A percentile compares a stretch with the other conserved stretches of the same genome.
Conservation (phyloP, 2,797 vertebrate species). For the Siniperca scherzeri region DNA sequence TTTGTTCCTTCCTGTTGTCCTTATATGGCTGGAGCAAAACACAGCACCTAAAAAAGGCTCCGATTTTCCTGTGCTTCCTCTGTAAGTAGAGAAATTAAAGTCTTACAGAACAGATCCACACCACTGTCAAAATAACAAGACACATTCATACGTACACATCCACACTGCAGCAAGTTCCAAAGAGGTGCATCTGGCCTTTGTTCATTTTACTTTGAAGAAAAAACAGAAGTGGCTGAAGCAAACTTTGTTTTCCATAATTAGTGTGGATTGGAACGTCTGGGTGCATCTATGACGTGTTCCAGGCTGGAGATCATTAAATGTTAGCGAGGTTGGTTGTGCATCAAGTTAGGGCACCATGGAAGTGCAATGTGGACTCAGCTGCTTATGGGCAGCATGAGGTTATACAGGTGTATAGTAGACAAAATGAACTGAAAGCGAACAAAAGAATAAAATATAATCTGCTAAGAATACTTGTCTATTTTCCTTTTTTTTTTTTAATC, state of each 20-base stretch:
- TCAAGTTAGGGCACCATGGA: slow-evolving; percentile 61
- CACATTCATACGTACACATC: slow-evolving; percentile 27
- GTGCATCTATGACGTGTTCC: slow-evolving; percentile 23
- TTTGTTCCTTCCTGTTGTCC: slow-evolving; percentile 54
- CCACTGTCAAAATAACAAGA: slow-evolving; percentile 51
- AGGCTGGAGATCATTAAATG: slow-evolving; percentile 42
- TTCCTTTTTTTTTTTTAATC: slow-evolving; percentile 32
- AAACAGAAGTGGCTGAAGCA: slow-evolving; percentile 51
- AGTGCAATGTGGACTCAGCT: slow-evolving; percentile 65
- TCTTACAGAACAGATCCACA: slow-evolving; percentile 54
- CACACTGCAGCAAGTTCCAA: slow-evolving; percentile 66
- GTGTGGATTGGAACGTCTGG: slow-evolving; percentile 48
- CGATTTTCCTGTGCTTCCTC: slow-evolving; percentile 48
- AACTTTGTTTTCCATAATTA: slow-evolving; percentile 52
- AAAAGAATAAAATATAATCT: slow-evolving; percentile 70
- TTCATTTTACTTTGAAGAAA: slow-evolving; percentile 62
- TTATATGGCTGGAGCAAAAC: slow-evolving; percentile 51
- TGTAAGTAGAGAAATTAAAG: slow-evolving; percentile 53
- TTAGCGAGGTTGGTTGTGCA: slow-evolving; percentile 67
- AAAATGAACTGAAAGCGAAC: slow-evolving; percentile 68
- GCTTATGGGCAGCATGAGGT: slow-evolving; percentile 50
- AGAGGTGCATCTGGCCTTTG: slow-evolving; percentile 77
- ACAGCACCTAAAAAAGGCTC: slow-evolving; percentile 40
- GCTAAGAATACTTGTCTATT: slow-evolving; percentile 71
- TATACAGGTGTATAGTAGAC: slow-evolving; percentile 52